Conservation (phyloP, 2,888 invertebrate species). For the Eupithecia subfuscata region DNA sequence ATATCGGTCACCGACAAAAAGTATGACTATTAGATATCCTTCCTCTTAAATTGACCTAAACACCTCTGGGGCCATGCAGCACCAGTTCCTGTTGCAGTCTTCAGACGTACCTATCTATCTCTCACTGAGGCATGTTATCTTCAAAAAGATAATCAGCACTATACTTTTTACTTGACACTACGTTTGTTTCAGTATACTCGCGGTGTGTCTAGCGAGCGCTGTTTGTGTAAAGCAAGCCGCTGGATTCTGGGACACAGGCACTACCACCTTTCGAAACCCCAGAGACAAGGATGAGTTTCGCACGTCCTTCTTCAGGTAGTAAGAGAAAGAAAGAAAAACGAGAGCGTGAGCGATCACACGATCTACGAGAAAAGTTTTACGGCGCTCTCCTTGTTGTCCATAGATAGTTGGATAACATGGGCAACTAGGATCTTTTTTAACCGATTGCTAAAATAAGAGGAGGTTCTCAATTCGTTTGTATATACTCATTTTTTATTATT, state of each 20-base stretch:
- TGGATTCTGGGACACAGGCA: slow-evolving; percentile 3
- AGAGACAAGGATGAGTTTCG: not conserved
- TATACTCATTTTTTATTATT: too few species aligned
- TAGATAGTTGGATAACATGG: too few species aligned
- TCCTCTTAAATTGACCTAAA: too few species aligned
- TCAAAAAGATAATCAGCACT: not conserved
- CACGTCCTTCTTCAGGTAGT: slow-evolving; percentile 7
- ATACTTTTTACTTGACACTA: not conserved
- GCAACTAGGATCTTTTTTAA: too few species aligned
- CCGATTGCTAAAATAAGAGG: too few species aligned
- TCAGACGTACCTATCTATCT: too few species aligned
- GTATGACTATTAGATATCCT: too few species aligned
- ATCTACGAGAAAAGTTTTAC: too few species aligned
- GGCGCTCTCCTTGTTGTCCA: too few species aligned
- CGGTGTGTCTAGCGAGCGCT: not conserved
- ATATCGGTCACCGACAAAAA: too few species aligned
- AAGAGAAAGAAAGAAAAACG: not conserved
- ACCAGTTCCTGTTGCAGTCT: not conserved
- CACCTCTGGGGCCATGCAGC: too few species aligned
- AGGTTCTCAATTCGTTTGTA: too few species aligned
- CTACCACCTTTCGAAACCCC: not conserved
- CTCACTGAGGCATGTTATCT: not conserved
- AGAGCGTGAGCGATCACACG: not conserved
- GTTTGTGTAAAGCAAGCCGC: not conserved
- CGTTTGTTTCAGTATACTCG: not conserved